These are phyloP conservation scores for Melanotaenia nigrans DNA, from an alignment of 2,797 vertebrate species.

Conservation along the genomic window DNA sequence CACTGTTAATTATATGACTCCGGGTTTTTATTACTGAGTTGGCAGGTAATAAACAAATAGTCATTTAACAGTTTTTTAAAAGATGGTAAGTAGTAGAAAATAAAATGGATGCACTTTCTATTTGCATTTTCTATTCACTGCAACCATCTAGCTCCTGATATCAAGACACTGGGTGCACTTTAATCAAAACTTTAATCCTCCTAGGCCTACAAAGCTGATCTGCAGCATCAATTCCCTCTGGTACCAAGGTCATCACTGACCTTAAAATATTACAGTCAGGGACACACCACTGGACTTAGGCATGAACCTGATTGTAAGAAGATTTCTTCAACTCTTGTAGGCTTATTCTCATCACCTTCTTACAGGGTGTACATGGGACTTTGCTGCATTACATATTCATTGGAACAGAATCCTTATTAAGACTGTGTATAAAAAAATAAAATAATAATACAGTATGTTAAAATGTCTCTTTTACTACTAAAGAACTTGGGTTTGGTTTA, in stretches of 20 bases:
- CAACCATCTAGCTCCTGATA: constrained; percentile 27
- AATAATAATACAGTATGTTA: no score
- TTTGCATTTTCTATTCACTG: background rate
- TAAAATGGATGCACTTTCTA: background rate
- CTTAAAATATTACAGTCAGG: constrained; percentile 40
- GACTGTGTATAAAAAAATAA: background rate
- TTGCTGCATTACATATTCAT: background rate
- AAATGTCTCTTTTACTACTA: no score
- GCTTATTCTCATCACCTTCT: background rate
- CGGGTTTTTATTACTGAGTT: constrained; percentile 18
- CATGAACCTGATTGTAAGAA: constrained; percentile 17
- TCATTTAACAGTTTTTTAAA: background rate
- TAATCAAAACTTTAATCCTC: constrained; percentile 57
- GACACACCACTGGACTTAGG: background rate
- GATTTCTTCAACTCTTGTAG: constrained; percentile 14
- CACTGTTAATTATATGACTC: background rate
- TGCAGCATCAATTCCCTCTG: constrained; percentile 53
- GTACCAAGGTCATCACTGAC: constrained; percentile 55
- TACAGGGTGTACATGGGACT: background rate
- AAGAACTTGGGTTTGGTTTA: no score
- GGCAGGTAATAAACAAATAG: constrained; percentile 1
- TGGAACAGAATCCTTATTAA: background rate
- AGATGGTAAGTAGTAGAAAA: background rate
- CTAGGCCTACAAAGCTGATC: constrained; percentile 57
- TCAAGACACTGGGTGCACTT: constrained; percentile 14